These are phyloP conservation scores for Papilio protenor DNA, from an alignment of 2,888 invertebrate genomes.

Conservation along the genomic window DNA sequence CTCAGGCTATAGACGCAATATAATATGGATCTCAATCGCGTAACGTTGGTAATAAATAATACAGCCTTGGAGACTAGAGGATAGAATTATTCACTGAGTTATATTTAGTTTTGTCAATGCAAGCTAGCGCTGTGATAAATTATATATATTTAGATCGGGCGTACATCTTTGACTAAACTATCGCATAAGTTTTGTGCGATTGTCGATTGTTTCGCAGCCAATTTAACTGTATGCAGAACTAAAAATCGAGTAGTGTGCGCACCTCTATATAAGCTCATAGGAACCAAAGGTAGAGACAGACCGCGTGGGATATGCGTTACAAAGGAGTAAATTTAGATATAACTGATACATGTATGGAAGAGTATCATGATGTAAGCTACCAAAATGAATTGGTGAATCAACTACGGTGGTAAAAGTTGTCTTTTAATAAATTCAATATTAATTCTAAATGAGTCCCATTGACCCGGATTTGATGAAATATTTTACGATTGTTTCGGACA, in stretches of 20 bases:
- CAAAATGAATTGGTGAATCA: too few species aligned
- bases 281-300: too few species aligned
- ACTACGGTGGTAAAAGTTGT: neutral
- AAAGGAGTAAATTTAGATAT: too few species aligned
- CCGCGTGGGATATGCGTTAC: too few species aligned
- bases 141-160: neutral
- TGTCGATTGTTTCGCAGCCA: too few species aligned
- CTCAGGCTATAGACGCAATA: conserved; percentile 18
- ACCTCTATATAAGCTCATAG: too few species aligned
- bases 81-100: conserved; percentile 1
- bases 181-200: too few species aligned
- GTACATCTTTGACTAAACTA: too few species aligned
- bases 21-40: conserved; percentile 21
- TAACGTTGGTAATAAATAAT: conserved; percentile 15
- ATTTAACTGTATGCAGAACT: too few species aligned
- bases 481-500: conserved; percentile 25
- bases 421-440: neutral
- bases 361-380: too few species aligned
- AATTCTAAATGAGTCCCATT: neutral
- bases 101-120: neutral
- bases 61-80: neutral
- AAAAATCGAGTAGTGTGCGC: too few species aligned
- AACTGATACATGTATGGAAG: too few species aligned
- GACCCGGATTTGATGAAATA: conserved; percentile 9
- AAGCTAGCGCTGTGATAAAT: neutral